Evolutionary conservation across 1,140 invertebrate genomes (phyloP).

Genomic region (Aphidius gifuensis): DNA sequence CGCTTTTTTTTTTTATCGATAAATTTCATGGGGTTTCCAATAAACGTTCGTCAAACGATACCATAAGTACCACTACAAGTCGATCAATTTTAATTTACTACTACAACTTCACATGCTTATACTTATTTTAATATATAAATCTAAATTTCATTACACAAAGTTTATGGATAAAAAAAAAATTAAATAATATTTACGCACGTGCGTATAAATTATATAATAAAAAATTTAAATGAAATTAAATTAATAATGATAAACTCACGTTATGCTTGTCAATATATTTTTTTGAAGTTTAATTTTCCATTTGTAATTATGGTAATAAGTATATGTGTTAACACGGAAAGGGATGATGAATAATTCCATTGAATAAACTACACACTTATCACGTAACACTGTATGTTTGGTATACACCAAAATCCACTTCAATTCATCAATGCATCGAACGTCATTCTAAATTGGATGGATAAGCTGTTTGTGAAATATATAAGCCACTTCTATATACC

Average conservation of each 20-base stretch:
- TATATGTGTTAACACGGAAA: too few species aligned
- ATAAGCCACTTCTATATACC: too few species aligned
- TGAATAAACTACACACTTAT: constrained; percentile 9
- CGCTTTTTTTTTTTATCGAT: constrained; percentile 22
- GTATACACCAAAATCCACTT: background rate
- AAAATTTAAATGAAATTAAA: too few species aligned
- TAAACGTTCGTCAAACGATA: constrained; percentile 10
- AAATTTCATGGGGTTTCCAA: constrained; percentile 2
- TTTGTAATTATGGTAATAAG: too few species aligned
- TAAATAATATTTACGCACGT: background rate
- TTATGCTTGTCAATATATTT: too few species aligned
- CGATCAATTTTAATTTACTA: background rate
- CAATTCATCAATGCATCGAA: constrained; percentile 18
- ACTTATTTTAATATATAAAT: too few species aligned
- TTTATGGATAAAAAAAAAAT: background rate
- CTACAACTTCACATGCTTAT: background rate
- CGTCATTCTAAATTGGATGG: constrained; percentile 10
- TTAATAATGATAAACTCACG: too few species aligned
- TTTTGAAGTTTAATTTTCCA: too few species aligned
- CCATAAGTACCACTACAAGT: background rate
- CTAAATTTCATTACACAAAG: too few species aligned
- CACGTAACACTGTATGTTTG: constrained; percentile 7
- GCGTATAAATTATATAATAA: too few species aligned
- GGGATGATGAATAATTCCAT: background rate
- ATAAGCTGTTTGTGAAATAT: too few species aligned